A percentile compares a stretch with the other conserved stretches of the same genome.
Conservation (phyloP, 1,140 invertebrate species). For the Adelges cooleyi region DNA sequence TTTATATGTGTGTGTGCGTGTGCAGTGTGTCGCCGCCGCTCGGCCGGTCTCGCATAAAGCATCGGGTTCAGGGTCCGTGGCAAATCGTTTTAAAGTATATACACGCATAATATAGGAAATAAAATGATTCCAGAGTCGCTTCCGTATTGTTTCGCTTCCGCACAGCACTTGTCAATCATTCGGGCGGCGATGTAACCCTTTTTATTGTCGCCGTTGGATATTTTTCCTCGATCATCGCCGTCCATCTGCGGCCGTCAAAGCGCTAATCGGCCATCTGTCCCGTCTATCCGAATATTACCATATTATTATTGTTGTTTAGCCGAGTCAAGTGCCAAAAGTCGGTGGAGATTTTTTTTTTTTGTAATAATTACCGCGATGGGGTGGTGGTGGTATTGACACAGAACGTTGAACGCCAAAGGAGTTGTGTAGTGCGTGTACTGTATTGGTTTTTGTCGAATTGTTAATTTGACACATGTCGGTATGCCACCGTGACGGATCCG, state of each 20-base stretch:
- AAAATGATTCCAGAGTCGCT: background rate
- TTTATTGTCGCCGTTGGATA: constrained; percentile 21
- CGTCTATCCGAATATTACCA: background rate
- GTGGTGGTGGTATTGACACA: background rate
- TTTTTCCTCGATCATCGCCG: constrained; percentile 15
- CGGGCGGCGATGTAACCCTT: background rate
- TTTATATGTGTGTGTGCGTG: background rate
- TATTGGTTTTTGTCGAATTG: constrained; percentile 5
- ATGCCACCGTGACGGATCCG: constrained; percentile 19
- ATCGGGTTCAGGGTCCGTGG: constrained; percentile 6
- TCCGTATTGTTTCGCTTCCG: constrained; percentile 1
- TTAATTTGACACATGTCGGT: constrained; percentile 20
- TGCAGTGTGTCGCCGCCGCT: background rate
- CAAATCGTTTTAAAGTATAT: background rate
- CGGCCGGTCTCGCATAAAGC: constrained; percentile 9
- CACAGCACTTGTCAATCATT: constrained; percentile 17
- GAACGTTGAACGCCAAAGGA: too few relatives aligned
- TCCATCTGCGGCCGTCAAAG: constrained; percentile 18
- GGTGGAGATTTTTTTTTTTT: background rate
- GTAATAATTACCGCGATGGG: background rate
- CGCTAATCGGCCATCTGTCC: constrained; percentile 22
- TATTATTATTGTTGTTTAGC: constrained; percentile 4
- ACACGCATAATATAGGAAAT: background rate
- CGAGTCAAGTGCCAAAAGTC: constrained; percentile 6
- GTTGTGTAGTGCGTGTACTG: background rate